These are phyloP conservation scores for Aleadryas rufinucha DNA, from an alignment of 2,113 vertebrate species.

Conservation along the genomic window DNA sequence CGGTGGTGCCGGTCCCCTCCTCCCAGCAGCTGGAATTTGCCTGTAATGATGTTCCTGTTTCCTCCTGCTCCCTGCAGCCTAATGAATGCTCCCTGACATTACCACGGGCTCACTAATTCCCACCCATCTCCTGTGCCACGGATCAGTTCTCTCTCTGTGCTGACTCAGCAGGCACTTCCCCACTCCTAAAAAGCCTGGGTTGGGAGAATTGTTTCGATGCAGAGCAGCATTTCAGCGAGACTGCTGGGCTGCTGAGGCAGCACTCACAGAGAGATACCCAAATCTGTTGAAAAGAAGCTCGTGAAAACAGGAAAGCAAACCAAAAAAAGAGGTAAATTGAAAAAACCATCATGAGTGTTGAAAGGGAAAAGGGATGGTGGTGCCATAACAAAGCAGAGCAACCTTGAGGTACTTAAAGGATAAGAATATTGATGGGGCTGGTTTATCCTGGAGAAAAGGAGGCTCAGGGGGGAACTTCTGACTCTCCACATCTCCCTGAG, in stretches of 20 bases:
- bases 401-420: neutral
- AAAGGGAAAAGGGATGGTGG: neutral
- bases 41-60: neutral
- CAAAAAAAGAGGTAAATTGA: neutral
- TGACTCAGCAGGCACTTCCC: neutral
- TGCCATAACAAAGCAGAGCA: neutral
- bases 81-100: neutral
- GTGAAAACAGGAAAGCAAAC: neutral
- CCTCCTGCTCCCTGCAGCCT: neutral
- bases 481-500: neutral
- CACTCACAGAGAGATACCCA: neutral
- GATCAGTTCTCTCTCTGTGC: neutral
- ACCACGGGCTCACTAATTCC: neutral
- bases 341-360: neutral
- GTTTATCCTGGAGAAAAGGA: neutral
- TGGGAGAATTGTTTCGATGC: neutral
- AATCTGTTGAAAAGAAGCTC: neutral
- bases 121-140: fast-evolving
- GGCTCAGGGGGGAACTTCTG: fast-evolving
- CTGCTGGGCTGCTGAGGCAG: neutral
- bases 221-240: neutral
- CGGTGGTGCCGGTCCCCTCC: neutral
- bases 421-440: neutral
- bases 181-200: neutral
- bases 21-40: neutral